These are phyloP conservation scores for Grapholita molesta DNA, from an alignment of 1,140 invertebrate genomes.

Conservation along the genomic window DNA sequence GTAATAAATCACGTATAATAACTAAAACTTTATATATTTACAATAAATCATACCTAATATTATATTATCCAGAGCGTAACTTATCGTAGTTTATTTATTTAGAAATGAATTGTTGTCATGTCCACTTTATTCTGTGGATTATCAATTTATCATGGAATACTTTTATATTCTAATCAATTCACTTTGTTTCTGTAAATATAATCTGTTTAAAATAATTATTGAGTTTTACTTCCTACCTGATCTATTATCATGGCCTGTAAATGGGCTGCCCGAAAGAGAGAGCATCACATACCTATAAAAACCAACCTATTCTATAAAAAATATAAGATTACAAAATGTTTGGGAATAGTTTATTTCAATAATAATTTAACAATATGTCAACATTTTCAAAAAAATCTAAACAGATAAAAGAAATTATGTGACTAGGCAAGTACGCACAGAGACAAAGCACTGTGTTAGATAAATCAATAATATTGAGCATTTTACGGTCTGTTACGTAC, in stretches of 20 bases:
- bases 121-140: background rate
- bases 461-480: background rate
- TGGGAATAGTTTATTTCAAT: conserved; percentile 1
- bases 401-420: background rate
- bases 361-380: conserved; percentile 23
- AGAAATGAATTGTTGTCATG: background rate
- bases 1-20: background rate
- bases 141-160: background rate
- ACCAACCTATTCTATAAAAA: too few species aligned
- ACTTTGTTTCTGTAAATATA: background rate
- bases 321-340: background rate
- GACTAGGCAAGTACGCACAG: background rate
- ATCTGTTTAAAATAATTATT: background rate
- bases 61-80: too few species aligned
- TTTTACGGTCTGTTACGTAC: too few species aligned
- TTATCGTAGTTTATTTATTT: background rate
- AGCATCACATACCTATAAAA: too few species aligned
- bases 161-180: background rate
- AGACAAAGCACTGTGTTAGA: background rate
- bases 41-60: too few species aligned
- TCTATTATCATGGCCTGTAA: too few species aligned
- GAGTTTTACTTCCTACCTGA: background rate
- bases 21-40: too few species aligned
- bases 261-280: too few species aligned
- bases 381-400: conserved; percentile 4